Percentiles rank a stretch among this genome's conserved stretches.
Evolutionary conservation across 2,888 invertebrate species (phyloP).

Genomic region (Leptarthrus brevirostris): DNA sequence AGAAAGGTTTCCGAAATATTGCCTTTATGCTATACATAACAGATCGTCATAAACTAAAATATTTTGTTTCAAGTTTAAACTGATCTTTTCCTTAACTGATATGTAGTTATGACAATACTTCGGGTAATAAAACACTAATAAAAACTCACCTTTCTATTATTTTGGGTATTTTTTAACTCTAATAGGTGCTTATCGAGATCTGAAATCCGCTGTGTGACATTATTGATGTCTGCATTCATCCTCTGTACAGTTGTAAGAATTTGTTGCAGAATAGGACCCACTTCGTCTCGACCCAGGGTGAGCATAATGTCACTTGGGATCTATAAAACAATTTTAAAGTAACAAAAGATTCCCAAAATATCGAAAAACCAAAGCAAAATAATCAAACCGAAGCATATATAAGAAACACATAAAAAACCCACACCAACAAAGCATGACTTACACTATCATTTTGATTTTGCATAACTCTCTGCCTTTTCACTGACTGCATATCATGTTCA

Average conservation of each 20-base stretch:
- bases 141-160: constrained; percentile 51
- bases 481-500: constrained; percentile 44
- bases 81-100: too few relatives aligned
- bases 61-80: too few relatives aligned
- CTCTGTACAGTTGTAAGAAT: constrained; percentile 61
- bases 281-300: constrained; percentile 20
- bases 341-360: not conserved
- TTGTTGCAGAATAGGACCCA: constrained; percentile 59
- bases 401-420: not conserved
- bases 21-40: too few relatives aligned
- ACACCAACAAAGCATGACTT: constrained; percentile 28
- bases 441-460: constrained; percentile 45
- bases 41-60: too few relatives aligned
- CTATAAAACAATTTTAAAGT: constrained; percentile 21
- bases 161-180: constrained; percentile 58
- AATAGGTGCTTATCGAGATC: constrained; percentile 61
- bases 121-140: too few relatives aligned
- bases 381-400: not conserved
- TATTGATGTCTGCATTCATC: constrained; percentile 63
- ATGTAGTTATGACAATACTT: too few relatives aligned
- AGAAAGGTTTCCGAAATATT: too few relatives aligned
- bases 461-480: constrained; percentile 46
- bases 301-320: constrained; percentile 47
- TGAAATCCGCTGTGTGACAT: constrained; percentile 62
- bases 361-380: not conserved